Evolutionary conservation across 2,113 vertebrate genomes (phyloP), one percentile per base, ranked within the genome.

Genomic region (Callospermophilus lateralis): DNA sequence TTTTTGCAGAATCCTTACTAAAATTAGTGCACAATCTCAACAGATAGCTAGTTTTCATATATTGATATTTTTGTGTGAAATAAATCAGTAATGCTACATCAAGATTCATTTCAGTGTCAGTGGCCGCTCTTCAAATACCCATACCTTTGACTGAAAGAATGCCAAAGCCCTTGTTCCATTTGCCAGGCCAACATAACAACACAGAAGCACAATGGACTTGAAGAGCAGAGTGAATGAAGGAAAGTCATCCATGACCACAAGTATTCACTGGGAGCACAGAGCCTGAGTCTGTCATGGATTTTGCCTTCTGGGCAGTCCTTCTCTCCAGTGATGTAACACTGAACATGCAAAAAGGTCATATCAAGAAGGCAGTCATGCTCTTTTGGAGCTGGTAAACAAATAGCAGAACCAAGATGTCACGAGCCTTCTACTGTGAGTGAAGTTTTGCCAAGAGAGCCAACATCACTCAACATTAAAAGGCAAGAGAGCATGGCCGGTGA

Each of bases 341-440:
- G n/a, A 94, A 93, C 76, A 89, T 92, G 72, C 37, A 51, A 84
- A 94, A 98, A 97, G 93, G 89, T 97, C 97, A 98, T 94, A 86
- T 80, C 70, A 84, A 84, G 86, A 97, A 89, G 37, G 86, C 70
- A 89, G 45, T 61, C 67, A 51, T 93, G 94, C 94, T 83, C 96
- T 97, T 94, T 93, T 79, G 79, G 70, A 97, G 61, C 96, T 97
- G 70, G 92, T 89, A 97, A 97, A 96, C 95, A 97, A 97, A 95
- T 72, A 92, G 72, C 96, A 94, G 81, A 97, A 97, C 68, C 73
- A 83, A 97, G 63, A 97, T 97, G 96, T 95, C 94, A 96, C 85
- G 42, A 94, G 85, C 28, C 93, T 95, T 91, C 80, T 80, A 93
- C 2, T 93, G 67, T 76, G 97, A 98, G 89, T 97, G 97, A 97